phyloP scores from a whole-genome alignment of 2,888 invertebrate species.

The Lysandra bellargus region DNA sequence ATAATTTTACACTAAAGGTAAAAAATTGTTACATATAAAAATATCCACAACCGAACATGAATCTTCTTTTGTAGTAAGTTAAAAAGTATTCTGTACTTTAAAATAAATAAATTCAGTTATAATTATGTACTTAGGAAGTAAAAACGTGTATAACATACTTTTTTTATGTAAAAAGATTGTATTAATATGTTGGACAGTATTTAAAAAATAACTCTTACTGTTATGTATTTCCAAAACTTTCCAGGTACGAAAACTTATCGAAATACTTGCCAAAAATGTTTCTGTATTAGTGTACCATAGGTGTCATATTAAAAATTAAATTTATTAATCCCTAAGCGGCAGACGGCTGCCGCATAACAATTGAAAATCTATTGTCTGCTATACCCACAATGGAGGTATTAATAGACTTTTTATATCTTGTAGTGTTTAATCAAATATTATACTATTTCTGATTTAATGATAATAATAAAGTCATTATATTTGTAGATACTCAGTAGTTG shows the following conservation, averaged over 20 bases:
- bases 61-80: too few relatives aligned
- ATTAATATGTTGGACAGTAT: background rate
- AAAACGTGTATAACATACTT: background rate
- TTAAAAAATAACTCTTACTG: background rate
- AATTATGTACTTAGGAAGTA: background rate
- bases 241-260: background rate
- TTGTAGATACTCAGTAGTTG: conserved; percentile 1
- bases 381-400: too few relatives aligned
- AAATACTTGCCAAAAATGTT: background rate
- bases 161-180: background rate
- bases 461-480: background rate
- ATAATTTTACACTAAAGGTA: background rate
- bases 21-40: too few relatives aligned
- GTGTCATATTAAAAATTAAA: background rate
- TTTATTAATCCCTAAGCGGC: too few relatives aligned
- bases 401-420: conserved; percentile 7
- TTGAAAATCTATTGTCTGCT: too few relatives aligned
- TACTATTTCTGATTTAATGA: conserved; percentile 12
- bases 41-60: too few relatives aligned
- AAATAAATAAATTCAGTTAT: too few relatives aligned
- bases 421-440: conserved; percentile 28
- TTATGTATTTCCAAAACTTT: too few relatives aligned
- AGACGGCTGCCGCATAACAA: too few relatives aligned
- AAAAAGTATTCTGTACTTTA: too few relatives aligned
- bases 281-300: background rate